Base-by-base conservation (phyloP, 2,797 vertebrate species). In the Myotis vivesi region DNA sequence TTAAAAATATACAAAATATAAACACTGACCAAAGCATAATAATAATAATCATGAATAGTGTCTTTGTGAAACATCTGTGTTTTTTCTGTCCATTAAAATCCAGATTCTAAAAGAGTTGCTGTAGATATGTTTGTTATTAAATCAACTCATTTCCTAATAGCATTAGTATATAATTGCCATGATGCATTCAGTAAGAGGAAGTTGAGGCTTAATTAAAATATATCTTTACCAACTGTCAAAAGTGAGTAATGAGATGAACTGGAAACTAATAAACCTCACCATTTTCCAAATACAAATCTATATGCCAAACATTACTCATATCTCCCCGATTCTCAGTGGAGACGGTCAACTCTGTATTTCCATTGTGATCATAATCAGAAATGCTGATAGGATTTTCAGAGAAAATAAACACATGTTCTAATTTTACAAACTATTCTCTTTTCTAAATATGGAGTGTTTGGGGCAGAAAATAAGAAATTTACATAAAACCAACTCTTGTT, bases 251-350 rank as follows among this genome's bases (percentile, higher is more conserved):
- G 90, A 94, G 64, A 72, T 93, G 8, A 20, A 92, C 8, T 75
- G 62, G 91, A 96, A 94, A 90, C 81, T 93, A 96, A 95, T 94
- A 96, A 96, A 84, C 69, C 11, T 92, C 33, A 55, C 25, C 22
- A 36, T 83, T 96, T 95, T 95, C 84, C 87, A 82, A 89, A 97
- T 2, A 93, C 66, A 96, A 94, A 96, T 46, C 46, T 44, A 69
- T 15, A 82, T 38, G 51, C 46, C 77, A 89, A 92, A 79, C 68
- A 95, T 93, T 92, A 93, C 87, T 97, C 85, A 89, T 49, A 71
- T 80, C 57, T 91, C 66, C 73, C 38, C 13, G 23, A 86, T 41
- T 90, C 69, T 80, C 81, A 73, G 5, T 62, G 41, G 51, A 91
- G 68, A 84, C 41, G 0, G 30, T 68, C 28, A 22, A 22, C 16